Evolutionary conservation across 2,113 vertebrate genomes (phyloP).

Genomic region (Pipa parva): DNA sequence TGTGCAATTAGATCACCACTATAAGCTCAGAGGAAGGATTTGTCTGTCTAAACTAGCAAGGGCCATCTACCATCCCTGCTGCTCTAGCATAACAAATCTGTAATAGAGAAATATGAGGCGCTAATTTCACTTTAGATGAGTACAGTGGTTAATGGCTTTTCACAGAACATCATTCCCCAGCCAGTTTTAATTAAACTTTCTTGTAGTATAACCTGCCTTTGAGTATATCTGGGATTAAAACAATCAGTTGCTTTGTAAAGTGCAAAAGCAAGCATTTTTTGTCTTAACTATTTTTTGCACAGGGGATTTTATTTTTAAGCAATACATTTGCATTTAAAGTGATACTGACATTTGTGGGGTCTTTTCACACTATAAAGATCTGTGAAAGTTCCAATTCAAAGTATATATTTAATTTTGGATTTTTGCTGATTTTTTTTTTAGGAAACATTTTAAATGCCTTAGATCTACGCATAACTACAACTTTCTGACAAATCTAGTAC

Average conservation of each 20-base stretch:
- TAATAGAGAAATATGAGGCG: conserved; percentile 1
- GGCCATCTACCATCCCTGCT: background rate
- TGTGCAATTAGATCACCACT: background rate
- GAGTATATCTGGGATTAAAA: conserved; percentile 34
- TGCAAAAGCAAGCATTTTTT: conserved; percentile 26
- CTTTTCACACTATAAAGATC: no score
- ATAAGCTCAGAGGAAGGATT: background rate
- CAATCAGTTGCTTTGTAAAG: conserved; percentile 24
- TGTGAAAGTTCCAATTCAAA: no score
- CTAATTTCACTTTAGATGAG: conserved; percentile 1
- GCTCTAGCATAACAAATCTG: background rate
- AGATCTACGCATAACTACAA: no score
- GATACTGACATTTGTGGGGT: no score
- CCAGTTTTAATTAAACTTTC: conserved; percentile 41
- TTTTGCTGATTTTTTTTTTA: no score
- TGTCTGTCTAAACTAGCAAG: background rate
- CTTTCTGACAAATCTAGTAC: no score
- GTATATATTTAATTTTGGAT: no score
- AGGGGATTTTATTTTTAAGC: no score
- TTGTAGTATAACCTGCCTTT: conserved; percentile 25
- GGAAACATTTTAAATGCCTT: no score
- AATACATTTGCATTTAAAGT: no score
- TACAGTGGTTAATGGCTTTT: conserved; percentile 25
- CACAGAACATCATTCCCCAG: conserved; percentile 25
- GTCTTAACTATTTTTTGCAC: no score